Base-by-base conservation (phyloP, 2,797 vertebrate genomes). In the Gallinago stenura region DNA sequence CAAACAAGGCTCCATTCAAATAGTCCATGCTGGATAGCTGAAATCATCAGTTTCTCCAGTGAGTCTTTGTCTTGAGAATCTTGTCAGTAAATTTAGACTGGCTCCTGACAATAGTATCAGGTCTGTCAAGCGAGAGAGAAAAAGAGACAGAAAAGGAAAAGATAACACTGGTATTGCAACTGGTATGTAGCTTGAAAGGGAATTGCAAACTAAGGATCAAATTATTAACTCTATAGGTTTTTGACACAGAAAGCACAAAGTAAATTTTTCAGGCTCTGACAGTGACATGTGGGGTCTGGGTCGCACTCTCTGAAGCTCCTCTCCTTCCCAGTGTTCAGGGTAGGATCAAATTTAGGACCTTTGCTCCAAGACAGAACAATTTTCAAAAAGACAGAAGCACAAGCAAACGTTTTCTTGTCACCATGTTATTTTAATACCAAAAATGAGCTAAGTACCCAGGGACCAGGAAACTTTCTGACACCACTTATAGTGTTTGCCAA, bases 371-470 rank as follows among this genome's bases (percentile, higher is more conserved):
- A 43, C 58, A 35, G 80, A 81, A 45, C 68, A 76, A 37, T 37
- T 45, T 54, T 20, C 65, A 20, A 53, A 37, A 70, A 51, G 31
- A 43, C 10, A 51, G 83, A 86, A 90, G 73, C 58, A 70, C 58
- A 48, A 82, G 65, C 81, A 91, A 93, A 73, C 33, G 65, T 89
- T 85, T 68, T 58, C 80, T 79, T 90, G 70, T 86, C 83, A 64
- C 77, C 45, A 3, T 53, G 76, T 57, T 6, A 35, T 88, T 91
- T 75, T 65, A 71, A 79, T 65, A 88, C 50, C 90, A 24, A 93
- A 91, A 91, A 51, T 8, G 10, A 78, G 68, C 35, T 12, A 30
- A 43, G 58, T 7, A 13, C 53, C 56, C 18, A 0, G 37, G 70
- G 77, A 57, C 46, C 50, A 35, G 80, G 69, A 90, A 84, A 45